Percentiles rank a stretch among this genome's conserved stretches.
Evolutionary conservation across 2,113 vertebrate species (phyloP).

Genomic region (Bubalus kerabau): DNA sequence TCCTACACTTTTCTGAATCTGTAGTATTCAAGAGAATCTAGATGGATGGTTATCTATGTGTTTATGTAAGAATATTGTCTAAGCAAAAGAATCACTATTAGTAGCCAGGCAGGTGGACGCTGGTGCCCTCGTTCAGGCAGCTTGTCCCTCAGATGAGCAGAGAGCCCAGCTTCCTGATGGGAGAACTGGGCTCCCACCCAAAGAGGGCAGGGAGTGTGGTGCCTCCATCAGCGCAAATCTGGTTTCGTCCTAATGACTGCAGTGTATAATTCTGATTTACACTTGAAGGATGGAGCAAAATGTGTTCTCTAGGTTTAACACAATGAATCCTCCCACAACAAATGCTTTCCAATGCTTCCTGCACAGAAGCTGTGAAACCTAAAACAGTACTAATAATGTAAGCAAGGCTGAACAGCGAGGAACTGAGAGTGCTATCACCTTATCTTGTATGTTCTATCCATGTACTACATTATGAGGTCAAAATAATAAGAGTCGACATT

Average conservation of each 20-base stretch:
- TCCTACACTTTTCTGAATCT: neutral
- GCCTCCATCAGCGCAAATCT: rapidly evolving
- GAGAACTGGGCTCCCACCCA: rapidly evolving
- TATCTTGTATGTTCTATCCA: neutral
- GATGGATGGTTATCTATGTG: neutral
- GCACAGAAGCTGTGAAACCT: neutral
- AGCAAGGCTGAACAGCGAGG: neutral
- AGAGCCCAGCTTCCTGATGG: neutral
- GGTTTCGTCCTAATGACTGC: neutral
- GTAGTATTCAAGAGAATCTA: neutral
- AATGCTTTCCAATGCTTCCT: neutral
- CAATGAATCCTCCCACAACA: neutral
- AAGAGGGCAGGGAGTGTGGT: rapidly evolving
- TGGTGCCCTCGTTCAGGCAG: rapidly evolving
- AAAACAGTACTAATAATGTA: neutral
- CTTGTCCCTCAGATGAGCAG: neutral
- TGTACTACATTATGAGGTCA: neutral
- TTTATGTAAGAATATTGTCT: neutral
- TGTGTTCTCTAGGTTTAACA: neutral
- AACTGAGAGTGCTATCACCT: neutral
- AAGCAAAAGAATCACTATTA: neutral
- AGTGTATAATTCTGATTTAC: too few species aligned
- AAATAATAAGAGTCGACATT: neutral
- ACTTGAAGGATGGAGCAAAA: neutral
- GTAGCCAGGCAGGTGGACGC: neutral